phyloP scores from a whole-genome alignment of 2,797 vertebrate species.

The Halcyon leucocephala region DNA sequence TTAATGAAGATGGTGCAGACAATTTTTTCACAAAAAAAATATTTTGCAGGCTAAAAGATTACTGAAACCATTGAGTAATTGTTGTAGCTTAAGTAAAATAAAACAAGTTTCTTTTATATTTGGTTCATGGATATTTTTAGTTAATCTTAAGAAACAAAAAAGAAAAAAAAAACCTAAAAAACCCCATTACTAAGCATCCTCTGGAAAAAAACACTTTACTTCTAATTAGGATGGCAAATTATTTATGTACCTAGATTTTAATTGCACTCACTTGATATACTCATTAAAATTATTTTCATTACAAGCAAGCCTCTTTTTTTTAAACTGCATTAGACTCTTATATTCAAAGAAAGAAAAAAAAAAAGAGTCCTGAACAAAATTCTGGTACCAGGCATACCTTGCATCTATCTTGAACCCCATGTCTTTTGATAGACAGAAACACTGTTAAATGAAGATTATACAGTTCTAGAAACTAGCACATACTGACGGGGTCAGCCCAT shows the following conservation, averaged over 20 bases:
- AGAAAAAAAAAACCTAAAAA: background rate
- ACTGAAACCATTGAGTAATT: background rate
- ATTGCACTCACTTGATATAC: conserved; percentile 40
- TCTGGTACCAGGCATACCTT: background rate
- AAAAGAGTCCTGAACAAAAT: background rate
- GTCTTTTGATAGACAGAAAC: background rate
- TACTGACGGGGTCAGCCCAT: accelerated
- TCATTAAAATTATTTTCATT: conserved; percentile 60
- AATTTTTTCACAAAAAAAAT: accelerated
- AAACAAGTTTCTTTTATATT: background rate
- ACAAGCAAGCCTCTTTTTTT: conserved; percentile 45
- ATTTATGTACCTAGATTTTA: conserved; percentile 44
- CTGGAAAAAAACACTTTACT: background rate
- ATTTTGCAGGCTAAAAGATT: background rate
- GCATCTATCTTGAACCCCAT: background rate
- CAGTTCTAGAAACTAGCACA: background rate
- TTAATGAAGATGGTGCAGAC: background rate
- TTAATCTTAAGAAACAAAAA: background rate
- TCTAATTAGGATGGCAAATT: conserved; percentile 49
- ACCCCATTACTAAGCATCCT: background rate
- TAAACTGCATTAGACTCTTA: conserved; percentile 16
- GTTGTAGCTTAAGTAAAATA: background rate
- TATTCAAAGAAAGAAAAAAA: background rate
- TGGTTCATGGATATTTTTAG: background rate
- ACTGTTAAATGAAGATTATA: background rate